These are phyloP conservation scores for Ellobium chinense DNA, from an alignment of 2,888 invertebrate species.

Conservation along the genomic window DNA sequence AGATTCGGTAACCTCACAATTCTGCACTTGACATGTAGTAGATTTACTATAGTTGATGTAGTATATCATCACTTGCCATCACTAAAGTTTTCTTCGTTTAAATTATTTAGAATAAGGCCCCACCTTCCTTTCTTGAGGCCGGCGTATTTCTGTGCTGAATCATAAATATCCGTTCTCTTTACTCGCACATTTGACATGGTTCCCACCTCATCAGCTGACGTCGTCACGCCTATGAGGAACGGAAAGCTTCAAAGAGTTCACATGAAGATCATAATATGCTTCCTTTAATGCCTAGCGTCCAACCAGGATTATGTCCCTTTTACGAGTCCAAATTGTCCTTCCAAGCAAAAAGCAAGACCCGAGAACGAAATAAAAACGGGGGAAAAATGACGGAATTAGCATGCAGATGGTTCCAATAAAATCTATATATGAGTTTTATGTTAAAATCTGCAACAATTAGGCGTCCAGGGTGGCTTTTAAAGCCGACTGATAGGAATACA, in stretches of 20 bases:
- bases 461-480: neutral
- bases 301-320: conserved; percentile 20
- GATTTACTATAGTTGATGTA: too few relatives aligned
- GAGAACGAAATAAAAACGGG: conserved; percentile 21
- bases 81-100: too few relatives aligned
- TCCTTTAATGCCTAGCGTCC: conserved; percentile 10
- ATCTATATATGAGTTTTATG: conserved; percentile 23
- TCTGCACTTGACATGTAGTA: too few relatives aligned
- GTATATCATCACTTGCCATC: too few relatives aligned
- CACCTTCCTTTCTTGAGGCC: too few relatives aligned
- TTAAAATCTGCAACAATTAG: conserved; percentile 11
- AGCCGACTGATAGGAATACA: neutral
- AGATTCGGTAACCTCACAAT: too few relatives aligned
- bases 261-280: conserved; percentile 7
- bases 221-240: neutral
- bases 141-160: too few relatives aligned
- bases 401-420: conserved; percentile 50
- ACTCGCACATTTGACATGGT: too few relatives aligned
- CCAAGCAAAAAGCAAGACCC: neutral
- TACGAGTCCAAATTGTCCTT: conserved; percentile 21
- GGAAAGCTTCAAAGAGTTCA: conserved; percentile 2
- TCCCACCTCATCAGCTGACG: too few relatives aligned
- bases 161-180: too few relatives aligned
- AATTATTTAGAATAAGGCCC: too few relatives aligned
- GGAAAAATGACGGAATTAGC: conserved; percentile 49